Evolutionary conservation across 2,888 invertebrate species (phyloP), one percentile per base, ranked within the genome.

Genomic region (Eustalomyia histrio): DNA sequence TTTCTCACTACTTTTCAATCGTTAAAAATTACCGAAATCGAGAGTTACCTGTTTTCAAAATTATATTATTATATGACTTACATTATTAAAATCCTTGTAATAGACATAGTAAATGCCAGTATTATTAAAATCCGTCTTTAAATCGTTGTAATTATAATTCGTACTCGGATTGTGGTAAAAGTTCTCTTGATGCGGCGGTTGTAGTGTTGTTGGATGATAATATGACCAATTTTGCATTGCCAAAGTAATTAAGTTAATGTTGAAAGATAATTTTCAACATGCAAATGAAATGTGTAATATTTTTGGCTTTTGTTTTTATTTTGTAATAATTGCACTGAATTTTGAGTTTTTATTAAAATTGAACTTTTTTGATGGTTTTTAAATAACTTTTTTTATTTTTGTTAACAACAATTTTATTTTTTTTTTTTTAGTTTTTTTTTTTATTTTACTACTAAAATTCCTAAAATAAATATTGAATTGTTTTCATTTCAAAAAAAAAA

Each of bases 1-100:
- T 21, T 21, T 2, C 21, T 21, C 2, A 4, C 2, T 21, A 21
- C 21, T 21, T 21, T 21, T 2, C 4, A 21, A 21, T 21, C 21
- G 21, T 21, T 6, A 29, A 6, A 29, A 29, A 29, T 29, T 7
- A 29, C 29, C 3, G 3, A 6, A 29, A 29, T 29, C 3, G 29
- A 6, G 29, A 1, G 29, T 7, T 29, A 6, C 7, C 29, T 29
- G 29, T 29, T 6, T n/a, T n/a, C n/a, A n/a, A n/a, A n/a, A n/a
- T n/a, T 29, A 6, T 29, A 29, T 7, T 6, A 29, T 7, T 4
- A 33, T 17, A 16, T 74, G 69, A 88, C 89, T 89, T 88, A 89
- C 89, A 89, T 89, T 88, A 89, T 89, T 88, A 84, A 89, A 85
- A 87, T 89, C 89, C 88, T 88, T 88, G 86, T 89, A 89, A 86